Conservation (phyloP, 2,888 invertebrate genomes). For the Diogma glabrata region DNA sequence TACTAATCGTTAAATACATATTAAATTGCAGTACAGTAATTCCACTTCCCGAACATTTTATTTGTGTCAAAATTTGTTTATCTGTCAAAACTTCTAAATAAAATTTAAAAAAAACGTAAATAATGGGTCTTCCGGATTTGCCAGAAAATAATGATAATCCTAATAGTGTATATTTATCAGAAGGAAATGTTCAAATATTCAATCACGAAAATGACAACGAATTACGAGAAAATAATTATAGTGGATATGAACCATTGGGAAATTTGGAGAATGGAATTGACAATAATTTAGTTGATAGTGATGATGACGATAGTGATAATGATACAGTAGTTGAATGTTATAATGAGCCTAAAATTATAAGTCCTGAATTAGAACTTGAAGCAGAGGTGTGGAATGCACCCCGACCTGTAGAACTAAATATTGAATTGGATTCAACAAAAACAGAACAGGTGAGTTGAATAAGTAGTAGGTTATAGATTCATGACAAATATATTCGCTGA, state of each 20-base stretch:
- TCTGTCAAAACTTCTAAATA: too few relatives aligned
- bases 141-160: neutral
- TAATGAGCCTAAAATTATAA: conserved; percentile 25
- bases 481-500: neutral
- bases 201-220: too few relatives aligned
- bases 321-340: conserved; percentile 23
- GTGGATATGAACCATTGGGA: conserved; percentile 32
- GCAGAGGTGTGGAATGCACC: conserved; percentile 50
- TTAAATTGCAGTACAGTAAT: too few relatives aligned
- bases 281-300: conserved; percentile 16
- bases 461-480: neutral
- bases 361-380: conserved; percentile 34
- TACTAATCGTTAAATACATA: too few relatives aligned
- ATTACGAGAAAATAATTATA: conserved; percentile 20
- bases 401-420: conserved; percentile 40
- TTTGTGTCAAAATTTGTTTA: too few relatives aligned
- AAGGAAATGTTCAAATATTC: too few relatives aligned
- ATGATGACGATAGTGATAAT: conserved; percentile 19
- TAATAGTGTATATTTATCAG: neutral
- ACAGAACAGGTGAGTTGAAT: conserved; percentile 43
- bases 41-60: too few relatives aligned
- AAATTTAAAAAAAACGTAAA: too few relatives aligned
- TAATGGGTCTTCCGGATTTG: neutral
- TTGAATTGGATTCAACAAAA: conserved; percentile 45
- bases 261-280: conserved; percentile 24